Conservation (phyloP, 2,113 vertebrate genomes). For the Puffinus mauretanicus region DNA sequence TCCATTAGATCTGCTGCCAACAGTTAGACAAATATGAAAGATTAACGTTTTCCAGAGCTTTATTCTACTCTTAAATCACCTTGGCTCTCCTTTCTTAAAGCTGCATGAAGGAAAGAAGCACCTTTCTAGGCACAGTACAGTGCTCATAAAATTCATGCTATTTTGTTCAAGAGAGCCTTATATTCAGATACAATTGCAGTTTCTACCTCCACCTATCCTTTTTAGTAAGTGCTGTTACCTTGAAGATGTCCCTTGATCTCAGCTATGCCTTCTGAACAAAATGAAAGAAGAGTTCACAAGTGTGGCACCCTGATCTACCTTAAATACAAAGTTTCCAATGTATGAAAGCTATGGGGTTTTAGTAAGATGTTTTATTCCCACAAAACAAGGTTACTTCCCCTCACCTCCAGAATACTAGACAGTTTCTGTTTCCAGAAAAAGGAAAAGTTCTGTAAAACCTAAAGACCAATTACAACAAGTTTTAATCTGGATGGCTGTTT, state of each 20-base stretch:
- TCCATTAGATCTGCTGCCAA: not conserved
- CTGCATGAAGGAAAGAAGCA: not conserved
- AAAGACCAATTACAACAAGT: not conserved
- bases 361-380: not conserved
- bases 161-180: not conserved
- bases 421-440: not conserved
- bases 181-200: not conserved
- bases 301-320: not conserved
- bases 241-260: not conserved
- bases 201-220: not conserved
- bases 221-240: not conserved
- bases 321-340: fast-evolving
- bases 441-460: not conserved
- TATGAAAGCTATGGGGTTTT: not conserved
- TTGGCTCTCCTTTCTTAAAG: not conserved
- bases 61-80: not conserved
- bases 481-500: not conserved
- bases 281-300: fast-evolving
- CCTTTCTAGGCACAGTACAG: not conserved
- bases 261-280: not conserved
- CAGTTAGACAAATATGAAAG: not conserved
- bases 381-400: not conserved
- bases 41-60: not conserved
- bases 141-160: not conserved
- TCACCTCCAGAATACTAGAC: not conserved